Conservation (phyloP, 2,888 invertebrate species). For the Nymphalis polychloros region DNA sequence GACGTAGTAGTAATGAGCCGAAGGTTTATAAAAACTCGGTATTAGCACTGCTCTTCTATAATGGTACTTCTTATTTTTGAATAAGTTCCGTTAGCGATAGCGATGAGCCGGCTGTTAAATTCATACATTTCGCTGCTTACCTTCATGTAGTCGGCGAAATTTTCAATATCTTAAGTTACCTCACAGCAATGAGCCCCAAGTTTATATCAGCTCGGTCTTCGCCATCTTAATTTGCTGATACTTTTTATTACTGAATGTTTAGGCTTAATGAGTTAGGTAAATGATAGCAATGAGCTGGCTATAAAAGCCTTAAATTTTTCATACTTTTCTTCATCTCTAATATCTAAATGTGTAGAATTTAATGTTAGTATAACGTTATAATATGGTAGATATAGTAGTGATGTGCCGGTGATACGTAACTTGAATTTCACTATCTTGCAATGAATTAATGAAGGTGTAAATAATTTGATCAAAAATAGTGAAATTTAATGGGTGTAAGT, state of each 20-base stretch:
- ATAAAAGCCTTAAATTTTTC: background rate
- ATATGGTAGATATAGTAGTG: background rate
- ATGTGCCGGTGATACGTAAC: background rate
- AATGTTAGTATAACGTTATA: background rate
- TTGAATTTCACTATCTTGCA: background rate
- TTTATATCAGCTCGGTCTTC: too few species aligned
- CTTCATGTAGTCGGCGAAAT: background rate
- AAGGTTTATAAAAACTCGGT: background rate
- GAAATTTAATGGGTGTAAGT: too few species aligned
- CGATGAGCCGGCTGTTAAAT: background rate
- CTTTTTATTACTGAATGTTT: background rate
- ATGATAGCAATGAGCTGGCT: background rate
- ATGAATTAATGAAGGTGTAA: too few species aligned
- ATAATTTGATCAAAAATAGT: too few species aligned
- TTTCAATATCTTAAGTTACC: too few species aligned
- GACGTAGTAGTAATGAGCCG: background rate
- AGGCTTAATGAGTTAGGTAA: background rate
- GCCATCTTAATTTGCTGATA: too few species aligned
- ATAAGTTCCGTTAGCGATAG: background rate
- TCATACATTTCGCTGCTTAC: background rate
- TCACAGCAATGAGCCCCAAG: too few species aligned
- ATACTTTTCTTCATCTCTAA: background rate
- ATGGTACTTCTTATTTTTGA: background rate
- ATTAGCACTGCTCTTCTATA: too few species aligned
- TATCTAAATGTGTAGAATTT: background rate